These are phyloP conservation scores for Ichneumoninae sp. DNA, from an alignment of 2,888 invertebrate species.

Conservation along the genomic window DNA sequence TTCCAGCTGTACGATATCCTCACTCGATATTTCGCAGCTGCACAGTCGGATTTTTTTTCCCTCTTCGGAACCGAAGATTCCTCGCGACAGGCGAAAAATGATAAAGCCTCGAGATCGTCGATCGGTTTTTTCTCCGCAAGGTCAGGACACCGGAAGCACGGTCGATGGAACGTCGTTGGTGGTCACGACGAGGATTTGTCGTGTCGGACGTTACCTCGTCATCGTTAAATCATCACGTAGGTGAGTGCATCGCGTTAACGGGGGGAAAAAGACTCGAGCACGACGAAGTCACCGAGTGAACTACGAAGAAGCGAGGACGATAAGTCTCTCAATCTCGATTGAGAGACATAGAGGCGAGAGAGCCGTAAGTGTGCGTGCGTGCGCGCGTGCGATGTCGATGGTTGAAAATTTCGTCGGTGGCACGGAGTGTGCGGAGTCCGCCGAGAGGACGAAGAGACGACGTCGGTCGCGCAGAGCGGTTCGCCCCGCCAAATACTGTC, in stretches of 20 bases:
- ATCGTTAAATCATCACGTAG: constrained; percentile 57
- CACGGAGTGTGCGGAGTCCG: constrained; percentile 52
- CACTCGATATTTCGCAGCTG: no score
- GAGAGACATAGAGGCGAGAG: not conserved
- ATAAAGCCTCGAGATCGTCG: not conserved
- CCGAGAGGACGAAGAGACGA: constrained; percentile 67
- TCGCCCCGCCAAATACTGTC: constrained; percentile 83
- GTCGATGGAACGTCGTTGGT: not conserved
- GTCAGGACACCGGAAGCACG: constrained; percentile 34
- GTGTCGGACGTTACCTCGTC: constrained; percentile 62
- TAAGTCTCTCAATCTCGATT: constrained; percentile 4
- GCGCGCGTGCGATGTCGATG: constrained; percentile 20
- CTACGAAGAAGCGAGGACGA: constrained; percentile 73
- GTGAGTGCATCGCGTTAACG: constrained; percentile 52
- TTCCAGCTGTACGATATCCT: no score
- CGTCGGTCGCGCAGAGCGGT: constrained; percentile 66
- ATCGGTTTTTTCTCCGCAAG: constrained; percentile 11
- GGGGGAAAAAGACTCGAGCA: constrained; percentile 64
- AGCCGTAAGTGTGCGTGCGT: constrained; percentile 13
- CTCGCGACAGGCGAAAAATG: not conserved
- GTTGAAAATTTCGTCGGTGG: constrained; percentile 45
- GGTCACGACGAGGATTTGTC: constrained; percentile 61
- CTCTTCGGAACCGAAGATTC: not conserved
- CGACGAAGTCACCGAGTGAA: constrained; percentile 72
- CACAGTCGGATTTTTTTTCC: no score